A percentile compares a stretch with the other conserved stretches of the same genome.
These are phyloP conservation scores for Agrenia bidenticulata DNA, from an alignment of 2,888 invertebrate species.

Conservation along the genomic window DNA sequence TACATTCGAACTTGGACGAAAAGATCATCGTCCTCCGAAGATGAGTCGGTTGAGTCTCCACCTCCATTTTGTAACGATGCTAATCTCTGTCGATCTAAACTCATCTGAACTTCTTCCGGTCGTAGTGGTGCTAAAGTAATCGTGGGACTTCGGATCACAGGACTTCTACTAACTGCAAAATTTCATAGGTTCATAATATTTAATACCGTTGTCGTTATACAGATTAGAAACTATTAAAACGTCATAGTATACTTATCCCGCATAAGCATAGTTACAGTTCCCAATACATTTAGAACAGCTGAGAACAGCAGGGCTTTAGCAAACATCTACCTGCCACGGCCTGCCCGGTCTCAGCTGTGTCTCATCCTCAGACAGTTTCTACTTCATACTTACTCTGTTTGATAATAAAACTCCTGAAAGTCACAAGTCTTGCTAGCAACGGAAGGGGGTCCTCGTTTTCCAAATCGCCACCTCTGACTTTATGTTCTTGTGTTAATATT, in stretches of 20 bases:
- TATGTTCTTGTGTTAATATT: neutral
- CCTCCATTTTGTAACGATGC: neutral
- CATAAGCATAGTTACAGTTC: neutral
- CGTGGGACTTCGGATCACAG: neutral
- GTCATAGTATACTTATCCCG: neutral
- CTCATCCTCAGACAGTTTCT: too few relatives aligned
- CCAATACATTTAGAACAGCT: too few relatives aligned
- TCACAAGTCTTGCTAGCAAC: neutral
- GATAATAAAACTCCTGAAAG: neutral
- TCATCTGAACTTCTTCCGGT: slow-evolving; percentile 8
- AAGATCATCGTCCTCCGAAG: neutral
- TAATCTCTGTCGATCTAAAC: neutral
- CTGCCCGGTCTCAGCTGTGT: too few relatives aligned
- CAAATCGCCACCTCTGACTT: neutral
- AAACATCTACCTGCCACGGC: too few relatives aligned
- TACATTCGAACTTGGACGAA: neutral
- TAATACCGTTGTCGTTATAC: too few relatives aligned
- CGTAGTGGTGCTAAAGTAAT: neutral
- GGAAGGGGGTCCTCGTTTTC: neutral
- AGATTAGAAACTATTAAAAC: too few relatives aligned
- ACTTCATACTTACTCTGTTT: slow-evolving; percentile 3
- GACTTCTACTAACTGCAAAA: neutral
- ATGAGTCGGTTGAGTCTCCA: neutral
- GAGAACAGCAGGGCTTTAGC: too few relatives aligned
- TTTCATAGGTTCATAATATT: neutral